A percentile compares a stretch with the other conserved stretches of the same genome.
Evolutionary conservation across 2,113 vertebrate species (phyloP).

Genomic region (Oryzias javanicus): DNA sequence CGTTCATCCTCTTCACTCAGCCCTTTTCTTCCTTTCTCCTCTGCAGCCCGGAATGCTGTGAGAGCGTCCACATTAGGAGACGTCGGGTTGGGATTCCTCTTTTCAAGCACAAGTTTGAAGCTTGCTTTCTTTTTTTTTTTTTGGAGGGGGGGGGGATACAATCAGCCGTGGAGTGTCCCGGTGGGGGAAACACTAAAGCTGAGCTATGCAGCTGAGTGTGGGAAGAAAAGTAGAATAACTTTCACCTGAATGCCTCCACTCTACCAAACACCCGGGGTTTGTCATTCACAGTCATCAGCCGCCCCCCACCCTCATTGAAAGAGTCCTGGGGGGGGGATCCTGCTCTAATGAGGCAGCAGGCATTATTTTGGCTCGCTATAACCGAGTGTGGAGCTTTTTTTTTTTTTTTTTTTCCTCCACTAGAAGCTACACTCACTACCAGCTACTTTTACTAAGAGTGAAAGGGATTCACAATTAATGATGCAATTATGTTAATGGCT

Average conservation of each 20-base stretch:
- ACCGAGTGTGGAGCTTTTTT: constrained; percentile 59
- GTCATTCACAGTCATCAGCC: constrained; percentile 69
- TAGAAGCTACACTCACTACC: constrained; percentile 56
- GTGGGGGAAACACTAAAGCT: constrained; percentile 51
- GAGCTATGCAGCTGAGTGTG: constrained; percentile 68
- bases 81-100: constrained; percentile 48
- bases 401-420: constrained; percentile 47
- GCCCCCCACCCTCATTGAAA: constrained; percentile 23
- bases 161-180: constrained; percentile 61
- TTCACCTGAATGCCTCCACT: constrained; percentile 75
- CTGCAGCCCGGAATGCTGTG: constrained; percentile 41
- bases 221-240: constrained; percentile 74
- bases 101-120: constrained; percentile 54
- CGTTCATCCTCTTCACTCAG: constrained; percentile 62
- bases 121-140: constrained; percentile 37
- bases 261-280: constrained; percentile 61
- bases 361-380: constrained; percentile 63
- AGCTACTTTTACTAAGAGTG: constrained; percentile 60
- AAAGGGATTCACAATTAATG: constrained; percentile 75
- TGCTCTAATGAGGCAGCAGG: constrained; percentile 72
- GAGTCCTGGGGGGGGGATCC: constrained; percentile 49
- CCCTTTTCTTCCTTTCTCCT: constrained; percentile 34
- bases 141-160: constrained; percentile 36
- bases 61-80: constrained; percentile 58
- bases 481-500: constrained; percentile 74